phyloP scores from a whole-genome alignment of 2,797 vertebrate species.

The Lepus oiostolus region DNA sequence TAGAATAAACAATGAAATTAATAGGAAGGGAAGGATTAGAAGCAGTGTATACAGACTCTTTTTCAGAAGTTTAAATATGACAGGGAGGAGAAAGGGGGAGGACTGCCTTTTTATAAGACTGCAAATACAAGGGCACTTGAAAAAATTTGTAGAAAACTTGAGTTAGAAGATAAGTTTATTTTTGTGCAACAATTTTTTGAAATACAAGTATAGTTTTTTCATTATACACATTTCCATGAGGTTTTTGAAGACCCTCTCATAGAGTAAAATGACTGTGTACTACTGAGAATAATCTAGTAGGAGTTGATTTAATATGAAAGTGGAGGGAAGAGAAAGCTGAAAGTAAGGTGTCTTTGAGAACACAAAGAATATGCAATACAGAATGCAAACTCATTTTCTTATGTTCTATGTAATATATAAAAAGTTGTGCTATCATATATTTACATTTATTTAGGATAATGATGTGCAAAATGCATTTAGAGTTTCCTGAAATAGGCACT shows the following conservation, averaged over 20 bases:
- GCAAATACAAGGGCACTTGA: background rate
- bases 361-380: background rate
- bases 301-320: background rate
- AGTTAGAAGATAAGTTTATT: too few relatives aligned
- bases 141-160: too few relatives aligned
- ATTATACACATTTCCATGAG: too few relatives aligned
- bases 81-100: background rate
- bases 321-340: background rate
- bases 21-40: slow-evolving; percentile 20
- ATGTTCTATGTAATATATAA: background rate
- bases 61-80: background rate
- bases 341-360: background rate
- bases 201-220: too few relatives aligned
- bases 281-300: background rate
- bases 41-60: background rate
- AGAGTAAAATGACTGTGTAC: background rate
- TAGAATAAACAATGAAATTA: background rate
- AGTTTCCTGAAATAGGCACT: background rate
- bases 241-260: background rate
- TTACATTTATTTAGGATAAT: slow-evolving; percentile 1
- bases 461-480: background rate
- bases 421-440: background rate
- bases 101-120: background rate
- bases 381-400: slow-evolving; percentile 22
- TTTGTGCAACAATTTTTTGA: too few relatives aligned